These are phyloP conservation scores for Drosophila siamana DNA, from an alignment of 2,888 invertebrate genomes.

Conservation along the genomic window DNA sequence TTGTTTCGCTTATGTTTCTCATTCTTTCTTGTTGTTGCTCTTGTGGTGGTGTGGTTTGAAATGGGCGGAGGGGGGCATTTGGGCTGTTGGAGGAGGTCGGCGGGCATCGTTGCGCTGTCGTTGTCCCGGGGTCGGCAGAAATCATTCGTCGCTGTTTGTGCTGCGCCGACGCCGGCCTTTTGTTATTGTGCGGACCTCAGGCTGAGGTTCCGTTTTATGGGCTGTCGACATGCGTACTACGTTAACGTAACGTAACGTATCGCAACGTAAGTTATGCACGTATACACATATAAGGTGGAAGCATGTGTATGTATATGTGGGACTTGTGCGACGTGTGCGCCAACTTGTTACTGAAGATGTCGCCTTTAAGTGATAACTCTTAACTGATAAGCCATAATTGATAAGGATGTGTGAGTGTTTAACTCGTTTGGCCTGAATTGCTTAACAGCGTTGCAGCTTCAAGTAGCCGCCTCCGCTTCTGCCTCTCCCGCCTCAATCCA, in stretches of 20 bases:
- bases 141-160: conserved; percentile 22
- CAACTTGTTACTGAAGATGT: conserved; percentile 42
- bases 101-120: neutral
- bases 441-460: conserved; percentile 27
- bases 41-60: neutral
- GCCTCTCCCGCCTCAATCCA: conserved; percentile 3
- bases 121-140: conserved; percentile 8
- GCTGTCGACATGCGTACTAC: conserved; percentile 32
- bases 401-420: conserved; percentile 7
- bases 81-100: neutral
- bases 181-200: conserved; percentile 32
- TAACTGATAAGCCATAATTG: conserved; percentile 16
- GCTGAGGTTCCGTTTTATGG: conserved; percentile 6
- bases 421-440: conserved; percentile 32
- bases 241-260: conserved; percentile 23
- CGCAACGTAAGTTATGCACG: conserved; percentile 18
- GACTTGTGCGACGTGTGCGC: conserved; percentile 10
- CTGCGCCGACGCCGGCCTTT: conserved; percentile 56
- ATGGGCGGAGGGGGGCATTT: neutral
- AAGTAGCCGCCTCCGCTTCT: conserved; percentile 14
- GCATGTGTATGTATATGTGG: neutral
- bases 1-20: neutral
- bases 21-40: neutral
- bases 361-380: conserved; percentile 33
- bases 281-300: neutral